Evolutionary conservation across 1,140 invertebrate species (phyloP).

Genomic region (Papilio glaucus): DNA sequence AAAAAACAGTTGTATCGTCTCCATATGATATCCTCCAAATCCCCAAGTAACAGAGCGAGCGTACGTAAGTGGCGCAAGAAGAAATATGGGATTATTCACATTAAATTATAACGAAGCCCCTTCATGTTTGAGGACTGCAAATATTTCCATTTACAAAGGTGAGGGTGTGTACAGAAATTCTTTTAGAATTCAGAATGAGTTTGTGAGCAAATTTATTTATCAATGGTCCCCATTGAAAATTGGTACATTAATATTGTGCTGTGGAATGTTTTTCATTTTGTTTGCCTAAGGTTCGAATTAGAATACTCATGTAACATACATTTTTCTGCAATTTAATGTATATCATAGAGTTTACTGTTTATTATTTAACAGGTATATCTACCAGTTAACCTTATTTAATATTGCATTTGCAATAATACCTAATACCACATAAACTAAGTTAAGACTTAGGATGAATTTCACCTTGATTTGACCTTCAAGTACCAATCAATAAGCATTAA

Average conservation of each 20-base stretch:
- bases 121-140: slow-evolving; percentile 30
- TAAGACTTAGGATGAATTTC: too few species aligned
- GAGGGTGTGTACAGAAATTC: slow-evolving; percentile 30
- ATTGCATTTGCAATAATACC: too few species aligned
- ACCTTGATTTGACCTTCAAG: slow-evolving; percentile 10
- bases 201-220: slow-evolving; percentile 17
- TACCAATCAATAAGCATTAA: slow-evolving; percentile 18
- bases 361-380: not conserved
- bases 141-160: slow-evolving; percentile 31
- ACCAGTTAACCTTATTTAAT: too few species aligned
- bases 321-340: not conserved
- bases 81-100: slow-evolving; percentile 72
- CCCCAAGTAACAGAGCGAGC: slow-evolving; percentile 55
- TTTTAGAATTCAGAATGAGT: slow-evolving; percentile 23
- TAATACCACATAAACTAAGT: too few species aligned
- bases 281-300: not conserved
- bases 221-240: slow-evolving; percentile 20
- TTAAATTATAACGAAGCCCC: slow-evolving; percentile 61
- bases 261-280: slow-evolving; percentile 5
- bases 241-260: not conserved
- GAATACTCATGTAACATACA: not conserved
- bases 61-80: slow-evolving; percentile 61
- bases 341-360: not conserved
- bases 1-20: slow-evolving; percentile 40
- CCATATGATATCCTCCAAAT: slow-evolving; percentile 46